Evolutionary conservation across 2,113 vertebrate genomes (phyloP), one percentile per base, ranked within the genome.

Genomic region (Aramus guarauna): DNA sequence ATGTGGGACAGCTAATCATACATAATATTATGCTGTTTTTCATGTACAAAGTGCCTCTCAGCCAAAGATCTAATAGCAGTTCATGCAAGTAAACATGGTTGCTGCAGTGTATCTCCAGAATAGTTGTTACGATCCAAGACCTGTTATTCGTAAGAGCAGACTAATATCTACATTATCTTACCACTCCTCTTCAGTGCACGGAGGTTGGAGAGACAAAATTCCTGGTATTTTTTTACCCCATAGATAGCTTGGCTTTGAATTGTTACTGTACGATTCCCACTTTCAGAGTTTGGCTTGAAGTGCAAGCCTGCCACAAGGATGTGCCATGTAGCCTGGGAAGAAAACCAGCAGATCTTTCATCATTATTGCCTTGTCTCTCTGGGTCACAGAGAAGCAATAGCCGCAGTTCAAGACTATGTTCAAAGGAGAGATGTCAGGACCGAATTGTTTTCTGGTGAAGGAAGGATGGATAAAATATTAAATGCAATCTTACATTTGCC

Each of bases 381-480:
- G 94, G 94, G 96, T 96, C 94, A 85, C 80, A 37, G 78, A 81
- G 89, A 93, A 74, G 94, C 85, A 96, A 82, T 62, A 60, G 90
- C 96, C 63, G 76, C 92, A 55, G 91, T 82, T 88, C 63, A 66
- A 86, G 92, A 74, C 64, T 55, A 13, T 90, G 92, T 94, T 96
- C 95, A 95, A 96, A 97, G 94, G 88, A 85, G 36, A 77, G 90
- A 84, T 95, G 92, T 97, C 93, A 90, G 85, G 36, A 56, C 72
- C 72, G 96, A 95, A 94, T 97, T 96, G 86, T 97, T 97, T 90
- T 84, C 76, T 91, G 90, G 88, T 63, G 93, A 96, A 91, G 88
- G 86, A 96, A 95, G 90, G 82, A 79, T 91, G 95, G 96, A 95
- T 96, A 90, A 97, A 97, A 97, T 87, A 95, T 97, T 97, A 96